These are phyloP conservation scores for Leptestheria dahalacensis DNA, from an alignment of 1,140 invertebrate species.

Conservation along the genomic window DNA sequence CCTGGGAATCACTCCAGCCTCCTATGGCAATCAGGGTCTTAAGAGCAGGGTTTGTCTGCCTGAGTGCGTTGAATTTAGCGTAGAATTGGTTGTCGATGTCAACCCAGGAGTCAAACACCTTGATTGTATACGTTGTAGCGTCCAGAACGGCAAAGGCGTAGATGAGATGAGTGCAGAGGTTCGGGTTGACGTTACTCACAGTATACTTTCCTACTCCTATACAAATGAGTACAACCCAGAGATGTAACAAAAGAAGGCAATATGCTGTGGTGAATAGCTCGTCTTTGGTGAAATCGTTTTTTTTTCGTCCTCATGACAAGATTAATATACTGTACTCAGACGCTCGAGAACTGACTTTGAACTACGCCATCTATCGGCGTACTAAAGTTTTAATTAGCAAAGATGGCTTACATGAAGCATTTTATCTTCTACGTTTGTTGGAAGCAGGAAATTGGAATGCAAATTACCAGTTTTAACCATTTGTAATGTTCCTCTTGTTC, in stretches of 20 bases:
- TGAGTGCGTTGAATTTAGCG: slow-evolving; percentile 31
- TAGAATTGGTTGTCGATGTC: slow-evolving; percentile 22
- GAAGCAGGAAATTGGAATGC: no score
- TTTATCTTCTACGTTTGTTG: no score
- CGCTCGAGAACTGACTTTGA: no score
- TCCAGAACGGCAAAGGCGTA: slow-evolving; percentile 30
- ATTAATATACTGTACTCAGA: no score
- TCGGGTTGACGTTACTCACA: slow-evolving; percentile 26
- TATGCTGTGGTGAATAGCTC: slow-evolving; percentile 16
- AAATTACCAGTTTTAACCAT: no score
- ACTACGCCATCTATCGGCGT: no score
- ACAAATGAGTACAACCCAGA: no score
- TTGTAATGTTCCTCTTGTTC: no score
- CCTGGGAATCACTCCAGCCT: slow-evolving; percentile 33
- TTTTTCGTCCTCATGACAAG: no score
- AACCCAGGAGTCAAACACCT: slow-evolving; percentile 11
- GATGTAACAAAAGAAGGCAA: slow-evolving; percentile 20
- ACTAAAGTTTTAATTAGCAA: no score
- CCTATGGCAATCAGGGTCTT: slow-evolving; percentile 44
- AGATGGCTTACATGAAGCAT: slow-evolving; percentile 13
- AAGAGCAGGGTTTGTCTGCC: slow-evolving; percentile 41
- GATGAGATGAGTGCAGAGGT: slow-evolving; percentile 31
- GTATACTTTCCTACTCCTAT: slow-evolving; percentile 16
- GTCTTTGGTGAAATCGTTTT: no score
- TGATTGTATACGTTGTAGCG: slow-evolving; percentile 17